These are phyloP conservation scores for Pseudomyrmex gracilis DNA, from an alignment of 1,140 invertebrate genomes.

Conservation along the genomic window DNA sequence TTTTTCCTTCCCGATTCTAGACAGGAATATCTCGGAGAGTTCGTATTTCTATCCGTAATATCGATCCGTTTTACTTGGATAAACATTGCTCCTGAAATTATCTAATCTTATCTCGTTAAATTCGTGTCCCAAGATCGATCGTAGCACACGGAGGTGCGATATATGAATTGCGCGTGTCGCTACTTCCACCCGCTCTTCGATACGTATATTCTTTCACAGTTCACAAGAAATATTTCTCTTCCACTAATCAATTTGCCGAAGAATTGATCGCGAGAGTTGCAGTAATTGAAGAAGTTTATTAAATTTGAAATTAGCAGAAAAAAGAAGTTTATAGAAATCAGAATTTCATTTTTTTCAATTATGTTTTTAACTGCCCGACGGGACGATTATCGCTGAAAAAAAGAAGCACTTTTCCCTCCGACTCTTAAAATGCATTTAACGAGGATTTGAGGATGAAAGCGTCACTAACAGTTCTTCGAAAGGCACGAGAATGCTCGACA, in stretches of 20 bases:
- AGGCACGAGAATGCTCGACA: background rate
- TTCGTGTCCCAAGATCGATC: conserved; percentile 5
- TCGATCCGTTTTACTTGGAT: conserved; percentile 62
- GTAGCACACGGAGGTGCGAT: background rate
- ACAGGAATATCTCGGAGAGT: no score
- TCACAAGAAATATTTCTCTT: no score
- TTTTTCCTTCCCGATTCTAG: background rate
- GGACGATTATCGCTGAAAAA: background rate
- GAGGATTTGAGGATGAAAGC: background rate
- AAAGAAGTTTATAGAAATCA: background rate
- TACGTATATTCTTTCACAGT: background rate
- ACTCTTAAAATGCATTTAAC: background rate
- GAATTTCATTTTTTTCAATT: background rate
- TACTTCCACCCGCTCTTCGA: background rate
- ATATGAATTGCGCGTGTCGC: background rate
- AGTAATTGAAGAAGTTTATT: background rate
- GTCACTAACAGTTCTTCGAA: background rate
- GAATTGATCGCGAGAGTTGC: background rate
- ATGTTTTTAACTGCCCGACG: background rate
- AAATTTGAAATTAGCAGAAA: background rate
- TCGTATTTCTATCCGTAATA: conserved; percentile 31
- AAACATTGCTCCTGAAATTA: conserved; percentile 63
- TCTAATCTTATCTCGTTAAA: conserved; percentile 71
- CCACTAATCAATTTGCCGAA: no score
- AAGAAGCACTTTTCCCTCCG: background rate